These are phyloP conservation scores for Drosophila histrio DNA, from an alignment of 2,888 invertebrate genomes.

Conservation along the genomic window DNA sequence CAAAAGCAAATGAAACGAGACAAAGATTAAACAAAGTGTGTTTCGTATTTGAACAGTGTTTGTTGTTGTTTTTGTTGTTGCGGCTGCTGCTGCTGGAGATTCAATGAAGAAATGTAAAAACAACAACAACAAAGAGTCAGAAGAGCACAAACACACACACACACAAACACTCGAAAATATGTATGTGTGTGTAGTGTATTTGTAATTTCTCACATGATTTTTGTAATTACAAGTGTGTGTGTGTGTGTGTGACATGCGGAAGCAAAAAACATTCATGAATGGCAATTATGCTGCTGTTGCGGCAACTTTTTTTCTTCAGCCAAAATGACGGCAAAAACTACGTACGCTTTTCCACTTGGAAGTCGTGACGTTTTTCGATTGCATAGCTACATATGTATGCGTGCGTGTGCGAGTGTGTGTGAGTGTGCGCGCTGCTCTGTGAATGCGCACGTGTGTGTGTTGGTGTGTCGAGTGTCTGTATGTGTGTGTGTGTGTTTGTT, in stretches of 20 bases:
- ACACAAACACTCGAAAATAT: neutral
- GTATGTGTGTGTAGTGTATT: slow-evolving; percentile 4
- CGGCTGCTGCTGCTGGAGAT: slow-evolving; percentile 24
- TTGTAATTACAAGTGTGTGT: slow-evolving; percentile 22
- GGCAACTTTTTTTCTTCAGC: slow-evolving; percentile 49
- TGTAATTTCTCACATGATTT: slow-evolving; percentile 37
- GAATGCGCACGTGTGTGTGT: slow-evolving; percentile 11
- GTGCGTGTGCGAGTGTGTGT: slow-evolving; percentile 4
- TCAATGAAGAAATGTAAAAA: slow-evolving; percentile 32
- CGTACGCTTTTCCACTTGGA: slow-evolving; percentile 75
- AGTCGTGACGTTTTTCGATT: slow-evolving; percentile 76
- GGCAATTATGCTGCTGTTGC: slow-evolving; percentile 68
- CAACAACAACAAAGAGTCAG: slow-evolving; percentile 34
- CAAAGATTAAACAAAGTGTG: slow-evolving; percentile 69
- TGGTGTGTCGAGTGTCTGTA: neutral
- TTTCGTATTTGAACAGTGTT: slow-evolving; percentile 61
- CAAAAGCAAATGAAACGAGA: slow-evolving; percentile 36
- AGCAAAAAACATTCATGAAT: slow-evolving; percentile 70
- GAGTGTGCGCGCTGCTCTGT: slow-evolving; percentile 32
- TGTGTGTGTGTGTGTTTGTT: slow-evolving; percentile 27
- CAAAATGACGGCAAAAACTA: slow-evolving; percentile 62
- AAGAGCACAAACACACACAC: slow-evolving; percentile 34
- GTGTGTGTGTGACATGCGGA: slow-evolving; percentile 59
- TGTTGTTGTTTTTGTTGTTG: slow-evolving; percentile 53
- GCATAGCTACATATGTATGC: slow-evolving; percentile 35